phyloP scores from a whole-genome alignment of 2,888 invertebrate species.

The Hypomecis atomaria region DNA sequence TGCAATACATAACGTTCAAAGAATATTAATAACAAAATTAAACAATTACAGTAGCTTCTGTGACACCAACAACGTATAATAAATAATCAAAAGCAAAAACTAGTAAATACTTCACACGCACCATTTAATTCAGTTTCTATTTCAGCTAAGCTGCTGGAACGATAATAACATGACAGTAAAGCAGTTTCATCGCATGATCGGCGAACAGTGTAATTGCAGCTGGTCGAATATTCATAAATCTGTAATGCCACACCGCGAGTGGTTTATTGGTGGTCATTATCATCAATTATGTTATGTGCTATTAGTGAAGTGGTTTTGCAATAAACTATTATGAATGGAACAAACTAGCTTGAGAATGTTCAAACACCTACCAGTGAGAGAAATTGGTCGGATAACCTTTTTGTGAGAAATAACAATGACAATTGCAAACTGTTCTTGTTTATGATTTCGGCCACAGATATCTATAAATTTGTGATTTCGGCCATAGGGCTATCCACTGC shows the following conservation, averaged over 20 bases:
- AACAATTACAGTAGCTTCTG: no score
- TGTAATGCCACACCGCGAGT: constrained; percentile 24
- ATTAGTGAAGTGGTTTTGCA: not conserved
- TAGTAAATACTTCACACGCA: not conserved
- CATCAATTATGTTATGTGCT: constrained; percentile 20
- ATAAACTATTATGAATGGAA: not conserved
- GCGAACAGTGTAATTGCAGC: constrained; percentile 18
- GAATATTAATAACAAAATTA: no score
- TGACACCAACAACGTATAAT: no score
- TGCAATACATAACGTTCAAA: no score
- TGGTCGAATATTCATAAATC: constrained; percentile 30
- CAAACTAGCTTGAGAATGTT: not conserved
- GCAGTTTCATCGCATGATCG: constrained; percentile 20
- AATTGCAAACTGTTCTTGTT: no score
- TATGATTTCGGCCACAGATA: no score
- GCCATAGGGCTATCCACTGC: no score
- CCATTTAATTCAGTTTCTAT: constrained; percentile 12
- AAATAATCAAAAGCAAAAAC: no score
- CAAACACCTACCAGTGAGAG: not conserved
- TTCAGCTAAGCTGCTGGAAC: constrained; percentile 15
- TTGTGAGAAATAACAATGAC: no score
- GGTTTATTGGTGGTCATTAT: constrained; percentile 21
- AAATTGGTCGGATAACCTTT: no score
- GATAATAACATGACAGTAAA: constrained; percentile 6
- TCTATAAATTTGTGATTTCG: no score